Conservation (phyloP, 2,797 vertebrate genomes). For the Salmo trutta region DNA sequence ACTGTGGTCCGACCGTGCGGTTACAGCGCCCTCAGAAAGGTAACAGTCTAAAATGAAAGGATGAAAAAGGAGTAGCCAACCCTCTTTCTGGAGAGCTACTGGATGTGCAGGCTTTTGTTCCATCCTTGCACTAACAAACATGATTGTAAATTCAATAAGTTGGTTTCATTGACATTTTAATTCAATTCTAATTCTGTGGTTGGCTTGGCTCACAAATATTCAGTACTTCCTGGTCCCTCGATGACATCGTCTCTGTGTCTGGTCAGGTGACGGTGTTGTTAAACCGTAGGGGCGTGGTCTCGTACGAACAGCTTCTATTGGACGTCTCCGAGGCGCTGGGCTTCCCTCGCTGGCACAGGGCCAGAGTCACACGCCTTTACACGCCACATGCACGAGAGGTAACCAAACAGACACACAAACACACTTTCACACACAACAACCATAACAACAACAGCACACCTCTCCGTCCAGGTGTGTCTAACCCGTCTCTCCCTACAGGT, state of each 20-base stretch:
- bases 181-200: neutral
- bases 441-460: conserved; percentile 38
- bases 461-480: neutral
- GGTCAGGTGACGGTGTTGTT: conserved; percentile 81
- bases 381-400: conserved; percentile 89
- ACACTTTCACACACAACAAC: conserved; percentile 25
- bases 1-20: conserved; percentile 85
- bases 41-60: conserved; percentile 22
- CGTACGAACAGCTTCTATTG: conserved; percentile 89
- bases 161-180: neutral
- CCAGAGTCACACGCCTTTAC: conserved; percentile 88
- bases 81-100: too few species aligned
- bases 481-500: conserved; percentile 67
- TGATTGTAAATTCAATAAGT: too few species aligned
- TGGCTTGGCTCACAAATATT: neutral
- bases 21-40: conserved; percentile 80
- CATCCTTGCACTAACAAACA: neutral
- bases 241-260: neutral
- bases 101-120: too few species aligned
- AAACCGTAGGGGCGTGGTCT: conserved; percentile 89
- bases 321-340: conserved; percentile 95
- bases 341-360: conserved; percentile 90
- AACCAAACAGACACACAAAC: conserved; percentile 47
- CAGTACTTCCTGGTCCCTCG: neutral
- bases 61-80: neutral